A percentile compares a stretch with the other conserved stretches of the same genome.
Evolutionary conservation across 2,113 vertebrate species (phyloP).

Genomic region (Sphaerodactylus townsendi): DNA sequence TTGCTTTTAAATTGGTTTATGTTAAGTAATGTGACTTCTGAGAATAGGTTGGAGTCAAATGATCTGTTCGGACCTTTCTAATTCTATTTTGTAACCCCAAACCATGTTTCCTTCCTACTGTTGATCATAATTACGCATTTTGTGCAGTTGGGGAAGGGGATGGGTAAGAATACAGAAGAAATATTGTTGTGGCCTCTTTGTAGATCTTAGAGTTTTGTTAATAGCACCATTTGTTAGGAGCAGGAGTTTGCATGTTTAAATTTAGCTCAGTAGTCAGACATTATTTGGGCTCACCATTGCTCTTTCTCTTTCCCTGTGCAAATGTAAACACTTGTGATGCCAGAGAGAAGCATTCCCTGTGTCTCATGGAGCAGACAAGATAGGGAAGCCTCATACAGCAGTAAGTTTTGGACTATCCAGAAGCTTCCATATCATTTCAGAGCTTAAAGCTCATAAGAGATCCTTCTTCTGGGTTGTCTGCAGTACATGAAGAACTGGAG

Average conservation of each 20-base stretch:
- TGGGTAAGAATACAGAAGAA: background rate
- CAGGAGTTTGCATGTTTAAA: background rate
- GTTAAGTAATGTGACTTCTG: background rate
- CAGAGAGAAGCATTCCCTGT: too few relatives aligned
- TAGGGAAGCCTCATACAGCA: too few relatives aligned
- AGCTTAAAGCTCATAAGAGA: too few relatives aligned
- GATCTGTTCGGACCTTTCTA: background rate
- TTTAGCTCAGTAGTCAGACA: background rate
- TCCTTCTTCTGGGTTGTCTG: too few relatives aligned
- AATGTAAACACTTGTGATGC: background rate
- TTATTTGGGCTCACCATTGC: background rate
- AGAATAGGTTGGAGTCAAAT: background rate
- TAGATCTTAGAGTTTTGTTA: background rate
- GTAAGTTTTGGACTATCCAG: too few relatives aligned
- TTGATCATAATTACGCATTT: background rate
- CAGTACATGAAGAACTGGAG: too few relatives aligned
- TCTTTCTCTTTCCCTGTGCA: background rate
- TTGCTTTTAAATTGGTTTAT: background rate
- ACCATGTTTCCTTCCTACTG: background rate
- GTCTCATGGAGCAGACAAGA: too few relatives aligned
- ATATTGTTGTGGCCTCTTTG: background rate
- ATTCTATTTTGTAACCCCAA: background rate
- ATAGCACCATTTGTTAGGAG: background rate
- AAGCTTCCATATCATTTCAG: too few relatives aligned
- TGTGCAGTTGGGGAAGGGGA: background rate